Evolutionary conservation across 2,888 invertebrate genomes (phyloP), one percentile per base, ranked within the genome.

Genomic region (Patella ulyssiponensis): DNA sequence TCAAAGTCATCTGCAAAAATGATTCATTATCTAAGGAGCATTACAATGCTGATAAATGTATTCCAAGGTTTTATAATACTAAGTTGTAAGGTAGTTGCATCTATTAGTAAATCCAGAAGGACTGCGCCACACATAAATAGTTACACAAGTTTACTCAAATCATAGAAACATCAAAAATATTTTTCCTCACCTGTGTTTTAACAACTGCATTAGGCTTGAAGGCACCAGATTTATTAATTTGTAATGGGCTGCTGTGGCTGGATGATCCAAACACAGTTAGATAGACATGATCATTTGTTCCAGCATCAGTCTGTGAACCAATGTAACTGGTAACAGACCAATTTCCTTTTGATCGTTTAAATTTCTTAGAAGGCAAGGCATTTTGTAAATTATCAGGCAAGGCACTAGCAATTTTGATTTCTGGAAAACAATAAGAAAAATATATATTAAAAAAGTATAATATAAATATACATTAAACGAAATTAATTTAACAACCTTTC

Each of bases 251-350:
- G 5, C 89, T 86, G 73, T 87, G 85, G 15, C 87, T 87, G 52
- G 85, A 86, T 23, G 87, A 81, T 54, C 91, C 91, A 86, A 88
- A 90, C 72, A 89, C 82, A 56, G 88, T 85, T 75, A 90, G 76
- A 74, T 78, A 75, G 7, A 90, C 86, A 17, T 83, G 81, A 72
- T 87, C 87, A 15, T 73, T 79, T 20, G 88, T 86, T 23, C 86
- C 88, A 51, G 86, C 83, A 75, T 84, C 83, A 71, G 79, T 81
- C 73, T 87, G 82, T 20, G 80, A 77, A 15, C 87, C 87, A 79
- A 88, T 88, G 81, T 85, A 83, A 15, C 86, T 81, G 79, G 77
- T 82, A 14, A 83, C 81, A 71, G 81, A 80, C 85, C 85, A 87
- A 5, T 80, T 77, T 15, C 87, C 88, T 64, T 79, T 79, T 17